Percentiles rank a stretch among this genome's conserved stretches.
These are phyloP conservation scores for Tineola bisselliella DNA, from an alignment of 2,888 invertebrate genomes.

Conservation along the genomic window DNA sequence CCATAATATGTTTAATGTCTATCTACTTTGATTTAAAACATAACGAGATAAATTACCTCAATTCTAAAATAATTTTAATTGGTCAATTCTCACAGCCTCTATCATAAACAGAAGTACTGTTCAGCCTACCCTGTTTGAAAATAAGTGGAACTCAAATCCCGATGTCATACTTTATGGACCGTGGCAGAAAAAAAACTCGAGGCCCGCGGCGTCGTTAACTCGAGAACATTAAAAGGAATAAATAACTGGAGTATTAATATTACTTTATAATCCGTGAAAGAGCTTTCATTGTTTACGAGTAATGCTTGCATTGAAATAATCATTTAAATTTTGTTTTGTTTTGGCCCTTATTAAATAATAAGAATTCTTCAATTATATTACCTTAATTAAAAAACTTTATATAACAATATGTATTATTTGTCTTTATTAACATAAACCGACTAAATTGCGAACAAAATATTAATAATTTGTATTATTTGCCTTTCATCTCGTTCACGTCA, in stretches of 20 bases:
- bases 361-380: too few species aligned
- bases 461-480: too few species aligned
- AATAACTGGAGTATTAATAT: slow-evolving; percentile 59
- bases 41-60: too few species aligned
- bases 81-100: not conserved
- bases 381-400: too few species aligned
- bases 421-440: too few species aligned
- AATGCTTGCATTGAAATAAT: not conserved
- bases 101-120: slow-evolving; percentile 22
- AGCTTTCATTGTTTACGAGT: slow-evolving; percentile 47
- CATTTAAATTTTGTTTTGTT: not conserved
- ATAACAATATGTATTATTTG: too few species aligned
- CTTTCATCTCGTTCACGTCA: not conserved
- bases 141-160: slow-evolving; percentile 41
- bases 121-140: slow-evolving; percentile 25
- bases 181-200: slow-evolving; percentile 56
- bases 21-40: not conserved
- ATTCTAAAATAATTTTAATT: too few species aligned
- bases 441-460: too few species aligned
- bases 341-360: not conserved
- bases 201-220: slow-evolving; percentile 57
- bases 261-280: slow-evolving; percentile 62
- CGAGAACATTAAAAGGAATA: slow-evolving; percentile 63
- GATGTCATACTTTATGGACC: slow-evolving; percentile 58
- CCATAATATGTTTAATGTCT: not conserved